A percentile compares a stretch with the other conserved stretches of the same genome.
Conservation (phyloP, 2,888 invertebrate genomes). For the Stenodera caucasica region DNA sequence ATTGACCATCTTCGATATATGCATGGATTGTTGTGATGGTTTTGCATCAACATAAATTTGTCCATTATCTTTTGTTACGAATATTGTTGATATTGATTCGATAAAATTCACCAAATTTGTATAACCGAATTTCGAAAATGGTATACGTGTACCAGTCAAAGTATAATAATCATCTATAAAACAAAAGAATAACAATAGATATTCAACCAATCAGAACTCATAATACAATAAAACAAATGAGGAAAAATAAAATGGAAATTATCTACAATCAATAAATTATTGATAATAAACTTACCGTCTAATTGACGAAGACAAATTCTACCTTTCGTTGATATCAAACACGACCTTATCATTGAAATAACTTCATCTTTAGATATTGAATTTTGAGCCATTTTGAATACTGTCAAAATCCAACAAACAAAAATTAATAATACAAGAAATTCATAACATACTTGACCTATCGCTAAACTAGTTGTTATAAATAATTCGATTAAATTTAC, state of each 20-base stretch:
- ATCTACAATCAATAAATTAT: neutral
- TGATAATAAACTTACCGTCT: slow-evolving; percentile 37
- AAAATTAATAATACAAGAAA: neutral
- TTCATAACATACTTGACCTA: slow-evolving; percentile 1
- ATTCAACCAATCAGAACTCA: neutral
- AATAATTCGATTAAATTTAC: too few species aligned
- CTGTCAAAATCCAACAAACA: neutral
- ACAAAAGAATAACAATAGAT: slow-evolving; percentile 16
- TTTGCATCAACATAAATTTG: slow-evolving; percentile 63
- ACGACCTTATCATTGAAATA: slow-evolving; percentile 39
- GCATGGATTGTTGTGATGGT: slow-evolving; percentile 62
- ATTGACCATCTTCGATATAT: slow-evolving; percentile 58
- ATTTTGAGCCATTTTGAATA: slow-evolving; percentile 5
- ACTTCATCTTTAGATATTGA: slow-evolving; percentile 32
- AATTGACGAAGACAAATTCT: slow-evolving; percentile 41
- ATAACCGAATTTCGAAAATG: slow-evolving; percentile 65
- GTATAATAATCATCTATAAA: slow-evolving; percentile 64
- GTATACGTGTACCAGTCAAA: slow-evolving; percentile 66
- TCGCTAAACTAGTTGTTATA: neutral
- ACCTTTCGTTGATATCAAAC: slow-evolving; percentile 44
- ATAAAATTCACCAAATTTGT: slow-evolving; percentile 63
- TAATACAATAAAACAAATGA: slow-evolving; percentile 12
- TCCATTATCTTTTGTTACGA: slow-evolving; percentile 58
- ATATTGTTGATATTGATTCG: slow-evolving; percentile 61
- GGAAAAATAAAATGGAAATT: neutral